These are phyloP conservation scores for Corbicula japonica DNA, from an alignment of 2,888 invertebrate species.

Conservation along the genomic window DNA sequence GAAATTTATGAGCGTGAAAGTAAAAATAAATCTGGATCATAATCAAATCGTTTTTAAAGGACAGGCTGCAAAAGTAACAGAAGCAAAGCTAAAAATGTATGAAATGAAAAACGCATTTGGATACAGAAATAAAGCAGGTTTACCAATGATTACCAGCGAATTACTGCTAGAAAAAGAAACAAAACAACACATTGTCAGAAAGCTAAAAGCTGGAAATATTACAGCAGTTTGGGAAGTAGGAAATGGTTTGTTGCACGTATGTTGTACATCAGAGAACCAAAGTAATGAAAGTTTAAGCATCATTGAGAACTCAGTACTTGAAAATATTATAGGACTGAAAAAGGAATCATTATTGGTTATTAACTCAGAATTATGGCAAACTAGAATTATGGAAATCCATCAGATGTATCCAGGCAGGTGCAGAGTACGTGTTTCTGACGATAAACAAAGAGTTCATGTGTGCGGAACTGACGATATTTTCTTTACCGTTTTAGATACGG, in stretches of 20 bases:
- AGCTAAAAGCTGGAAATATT: slow-evolving; percentile 29
- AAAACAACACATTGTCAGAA: slow-evolving; percentile 44
- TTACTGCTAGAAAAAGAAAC: slow-evolving; percentile 26
- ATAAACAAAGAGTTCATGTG: slow-evolving; percentile 9
- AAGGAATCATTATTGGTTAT: slow-evolving; percentile 5
- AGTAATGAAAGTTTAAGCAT: slow-evolving; percentile 11
- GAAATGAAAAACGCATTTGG: slow-evolving; percentile 23
- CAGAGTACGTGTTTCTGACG: not conserved
- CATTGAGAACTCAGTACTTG: slow-evolving; percentile 16
- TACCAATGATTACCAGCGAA: not conserved
- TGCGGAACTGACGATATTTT: slow-evolving; percentile 49
- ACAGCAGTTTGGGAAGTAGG: slow-evolving; percentile 49
- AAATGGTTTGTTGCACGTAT: slow-evolving; percentile 10
- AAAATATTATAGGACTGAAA: slow-evolving; percentile 16
- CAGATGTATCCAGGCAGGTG: slow-evolving; percentile 16
- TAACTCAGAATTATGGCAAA: slow-evolving; percentile 34
- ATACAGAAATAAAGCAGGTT: not conserved
- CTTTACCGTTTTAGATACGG: slow-evolving; percentile 23
- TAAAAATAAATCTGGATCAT: slow-evolving; percentile 43
- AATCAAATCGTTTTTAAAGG: slow-evolving; percentile 58
- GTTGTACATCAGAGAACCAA: slow-evolving; percentile 3
- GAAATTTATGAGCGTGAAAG: slow-evolving; percentile 30
- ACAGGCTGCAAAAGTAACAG: slow-evolving; percentile 9
- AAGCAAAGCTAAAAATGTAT: slow-evolving; percentile 49
- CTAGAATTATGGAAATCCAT: slow-evolving; percentile 9